A percentile compares a stretch with the other conserved stretches of the same genome.
Conservation (phyloP, 2,797 vertebrate genomes). For the Nothura maculosa region DNA sequence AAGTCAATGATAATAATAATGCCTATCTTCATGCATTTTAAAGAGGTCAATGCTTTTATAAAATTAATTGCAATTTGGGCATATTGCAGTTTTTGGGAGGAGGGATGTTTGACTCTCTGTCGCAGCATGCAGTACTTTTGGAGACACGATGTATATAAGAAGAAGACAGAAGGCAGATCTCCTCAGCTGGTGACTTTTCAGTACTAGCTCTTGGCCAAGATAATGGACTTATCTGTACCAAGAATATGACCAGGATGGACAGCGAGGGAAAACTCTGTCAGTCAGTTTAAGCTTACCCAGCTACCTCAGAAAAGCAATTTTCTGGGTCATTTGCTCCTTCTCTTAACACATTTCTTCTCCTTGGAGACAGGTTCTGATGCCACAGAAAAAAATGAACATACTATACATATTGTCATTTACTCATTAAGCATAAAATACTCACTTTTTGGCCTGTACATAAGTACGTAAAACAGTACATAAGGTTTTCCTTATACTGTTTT, state of each 20-base stretch:
- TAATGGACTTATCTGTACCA: background rate
- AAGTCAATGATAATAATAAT: background rate
- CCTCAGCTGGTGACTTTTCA: background rate
- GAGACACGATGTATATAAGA: background rate
- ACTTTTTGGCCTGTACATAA: background rate
- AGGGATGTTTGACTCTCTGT: background rate
- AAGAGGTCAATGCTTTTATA: background rate
- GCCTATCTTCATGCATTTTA: background rate
- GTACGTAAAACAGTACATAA: no score
- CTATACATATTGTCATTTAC: background rate
- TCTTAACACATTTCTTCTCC: background rate
- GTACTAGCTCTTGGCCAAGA: background rate
- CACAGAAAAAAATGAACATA: background rate
- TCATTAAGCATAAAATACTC: background rate
- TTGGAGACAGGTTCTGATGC: background rate
- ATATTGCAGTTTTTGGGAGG: background rate
- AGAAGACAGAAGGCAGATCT: background rate
- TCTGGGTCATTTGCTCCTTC: background rate
- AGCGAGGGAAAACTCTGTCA: background rate
- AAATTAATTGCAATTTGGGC: accelerated
- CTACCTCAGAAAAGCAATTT: background rate
- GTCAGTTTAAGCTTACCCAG: background rate
- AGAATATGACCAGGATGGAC: background rate
- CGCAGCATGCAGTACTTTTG: background rate
- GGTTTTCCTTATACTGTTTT: background rate